Evolutionary conservation across 2,113 vertebrate species (phyloP).

Genomic region (Nothobranchius kuhntae): DNA sequence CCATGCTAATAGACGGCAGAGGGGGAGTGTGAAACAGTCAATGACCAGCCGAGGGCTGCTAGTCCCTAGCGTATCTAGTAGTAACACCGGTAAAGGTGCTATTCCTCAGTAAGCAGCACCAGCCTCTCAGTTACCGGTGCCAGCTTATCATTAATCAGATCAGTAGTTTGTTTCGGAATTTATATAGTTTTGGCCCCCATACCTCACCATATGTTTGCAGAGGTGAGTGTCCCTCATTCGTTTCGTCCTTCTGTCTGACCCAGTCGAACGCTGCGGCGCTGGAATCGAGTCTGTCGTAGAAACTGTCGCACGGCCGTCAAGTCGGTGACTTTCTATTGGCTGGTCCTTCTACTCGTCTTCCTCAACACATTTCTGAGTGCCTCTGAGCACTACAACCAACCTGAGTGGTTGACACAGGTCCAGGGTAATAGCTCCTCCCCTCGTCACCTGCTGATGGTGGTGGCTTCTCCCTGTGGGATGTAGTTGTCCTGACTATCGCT

Average conservation of each 20-base stretch:
- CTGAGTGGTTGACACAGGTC: constrained; percentile 85
- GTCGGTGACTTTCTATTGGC: constrained; percentile 90
- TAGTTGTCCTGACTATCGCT: not conserved
- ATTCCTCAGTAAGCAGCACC: no score
- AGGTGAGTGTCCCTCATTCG: no score
- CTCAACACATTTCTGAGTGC: constrained; percentile 92
- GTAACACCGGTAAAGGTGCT: no score
- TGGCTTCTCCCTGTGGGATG: not conserved
- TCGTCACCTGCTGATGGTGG: not conserved
- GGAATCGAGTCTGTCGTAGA: constrained; percentile 83
- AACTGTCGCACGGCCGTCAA: constrained; percentile 87
- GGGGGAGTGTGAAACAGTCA: no score
- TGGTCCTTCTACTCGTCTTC: constrained; percentile 90
- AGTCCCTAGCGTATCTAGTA: no score
- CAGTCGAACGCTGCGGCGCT: constrained; percentile 78
- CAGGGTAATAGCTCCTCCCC: constrained; percentile 76
- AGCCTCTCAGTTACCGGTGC: no score
- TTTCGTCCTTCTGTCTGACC: not conserved
- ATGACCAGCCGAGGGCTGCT: no score
- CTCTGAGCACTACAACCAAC: constrained; percentile 90
- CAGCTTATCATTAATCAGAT: no score
- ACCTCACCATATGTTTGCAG: no score
- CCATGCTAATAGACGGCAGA: no score
- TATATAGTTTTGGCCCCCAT: no score
- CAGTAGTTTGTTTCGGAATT: no score